A percentile compares a stretch with the other conserved stretches of the same genome.
Evolutionary conservation across 2,113 vertebrate genomes (phyloP).

Genomic region (Xenotilapia leptura): DNA sequence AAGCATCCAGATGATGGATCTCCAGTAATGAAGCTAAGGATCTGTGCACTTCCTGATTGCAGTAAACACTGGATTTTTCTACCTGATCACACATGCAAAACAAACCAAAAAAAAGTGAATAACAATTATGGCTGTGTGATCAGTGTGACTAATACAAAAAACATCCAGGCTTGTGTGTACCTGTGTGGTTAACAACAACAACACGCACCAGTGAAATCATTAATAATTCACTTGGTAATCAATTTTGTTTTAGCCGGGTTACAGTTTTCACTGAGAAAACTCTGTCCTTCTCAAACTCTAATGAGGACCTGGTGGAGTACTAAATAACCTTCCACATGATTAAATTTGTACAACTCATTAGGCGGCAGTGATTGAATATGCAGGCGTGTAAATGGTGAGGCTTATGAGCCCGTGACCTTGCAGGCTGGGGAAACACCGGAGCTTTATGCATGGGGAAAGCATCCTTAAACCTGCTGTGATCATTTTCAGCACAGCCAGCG

Average conservation of each 20-base stretch:
- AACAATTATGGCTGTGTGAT: neutral
- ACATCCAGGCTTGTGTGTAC: neutral
- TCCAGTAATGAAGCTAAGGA: neutral
- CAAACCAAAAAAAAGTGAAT: neutral
- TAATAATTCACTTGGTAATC: neutral
- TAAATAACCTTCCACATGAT: conserved; percentile 41
- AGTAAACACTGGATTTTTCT: neutral
- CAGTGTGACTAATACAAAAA: neutral
- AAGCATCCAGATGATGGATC: conserved; percentile 81
- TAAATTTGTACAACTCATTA: conserved; percentile 52
- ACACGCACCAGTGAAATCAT: neutral
- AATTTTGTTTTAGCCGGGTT: neutral
- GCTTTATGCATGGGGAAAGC: neutral
- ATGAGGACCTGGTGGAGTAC: neutral
- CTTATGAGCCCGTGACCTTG: conserved; percentile 25
- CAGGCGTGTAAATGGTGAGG: neutral
- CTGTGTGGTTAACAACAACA: neutral
- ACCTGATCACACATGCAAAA: neutral
- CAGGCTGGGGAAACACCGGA: neutral
- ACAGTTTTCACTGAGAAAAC: neutral
- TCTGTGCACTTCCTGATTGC: neutral
- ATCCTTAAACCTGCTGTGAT: conserved; percentile 20
- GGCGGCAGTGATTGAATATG: conserved; percentile 37
- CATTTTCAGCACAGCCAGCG: conserved; percentile 3
- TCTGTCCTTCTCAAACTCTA: neutral